These are phyloP conservation scores for Epinephelus awoara DNA, from an alignment of 2,797 vertebrate species.

Conservation along the genomic window DNA sequence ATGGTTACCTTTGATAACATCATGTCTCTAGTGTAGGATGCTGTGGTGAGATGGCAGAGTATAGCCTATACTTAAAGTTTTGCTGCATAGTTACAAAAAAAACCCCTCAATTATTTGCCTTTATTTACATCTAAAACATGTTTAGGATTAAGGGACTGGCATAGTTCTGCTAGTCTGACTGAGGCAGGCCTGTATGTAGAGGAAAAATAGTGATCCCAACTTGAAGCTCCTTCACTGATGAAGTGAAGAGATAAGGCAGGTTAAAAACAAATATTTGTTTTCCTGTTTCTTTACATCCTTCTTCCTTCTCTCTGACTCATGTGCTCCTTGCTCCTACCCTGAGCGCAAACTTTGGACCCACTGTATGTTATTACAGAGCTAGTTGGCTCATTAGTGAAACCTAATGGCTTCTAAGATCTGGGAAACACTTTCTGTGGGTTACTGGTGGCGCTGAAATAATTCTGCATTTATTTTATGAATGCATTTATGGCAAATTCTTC, in stretches of 20 bases:
- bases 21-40: neutral
- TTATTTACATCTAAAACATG: no score
- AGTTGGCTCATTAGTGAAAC: neutral
- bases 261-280: neutral
- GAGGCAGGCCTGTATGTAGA: neutral
- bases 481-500: no score
- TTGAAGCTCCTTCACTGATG: neutral
- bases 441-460: no score
- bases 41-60: neutral
- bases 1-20: neutral
- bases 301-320: conserved; percentile 21
- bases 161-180: neutral
- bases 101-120: no score
- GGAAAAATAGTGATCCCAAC: neutral
- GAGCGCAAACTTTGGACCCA: conserved; percentile 39
- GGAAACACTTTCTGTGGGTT: no score
- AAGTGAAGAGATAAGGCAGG: neutral
- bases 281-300: conserved; percentile 8
- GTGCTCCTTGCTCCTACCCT: neutral
- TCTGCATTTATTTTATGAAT: no score
- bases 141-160: neutral
- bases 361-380: no score
- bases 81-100: neutral
- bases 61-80: neutral
- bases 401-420: neutral